These are phyloP conservation scores for Halcyon leucocephala DNA, from an alignment of 2,797 vertebrate species.

Conservation along the genomic window DNA sequence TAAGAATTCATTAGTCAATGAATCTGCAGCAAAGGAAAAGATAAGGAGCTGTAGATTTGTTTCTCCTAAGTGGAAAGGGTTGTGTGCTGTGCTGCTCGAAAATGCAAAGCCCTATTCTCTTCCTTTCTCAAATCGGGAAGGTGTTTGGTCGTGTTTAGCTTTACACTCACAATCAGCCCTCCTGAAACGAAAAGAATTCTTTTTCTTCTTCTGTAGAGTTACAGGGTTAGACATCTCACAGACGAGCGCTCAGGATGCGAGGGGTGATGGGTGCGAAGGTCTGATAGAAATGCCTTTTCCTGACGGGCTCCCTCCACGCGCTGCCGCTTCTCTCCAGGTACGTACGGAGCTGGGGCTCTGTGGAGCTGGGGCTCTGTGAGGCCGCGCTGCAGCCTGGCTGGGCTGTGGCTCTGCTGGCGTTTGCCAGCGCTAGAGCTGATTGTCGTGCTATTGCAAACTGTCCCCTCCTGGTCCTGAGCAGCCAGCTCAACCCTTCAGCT, in stretches of 20 bases:
- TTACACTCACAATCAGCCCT: background rate
- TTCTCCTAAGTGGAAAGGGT: background rate
- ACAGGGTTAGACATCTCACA: background rate
- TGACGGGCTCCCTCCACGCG: accelerated
- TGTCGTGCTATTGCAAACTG: accelerated
- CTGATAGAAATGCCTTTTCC: background rate
- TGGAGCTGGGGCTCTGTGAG: background rate
- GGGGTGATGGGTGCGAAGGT: background rate
- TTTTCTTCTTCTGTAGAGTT: background rate
- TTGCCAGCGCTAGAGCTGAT: background rate
- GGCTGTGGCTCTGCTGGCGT: background rate
- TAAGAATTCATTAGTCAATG: constrained; percentile 18
- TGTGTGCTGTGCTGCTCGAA: background rate
- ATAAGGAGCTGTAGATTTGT: background rate
- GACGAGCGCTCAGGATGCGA: accelerated
- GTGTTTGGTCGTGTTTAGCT: background rate
- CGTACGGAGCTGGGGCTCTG: background rate
- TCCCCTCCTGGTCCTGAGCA: background rate
- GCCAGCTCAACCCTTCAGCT: background rate
- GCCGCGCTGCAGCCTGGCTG: no score
- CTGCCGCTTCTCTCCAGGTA: accelerated
- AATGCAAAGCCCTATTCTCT: background rate
- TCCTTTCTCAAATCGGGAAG: background rate
- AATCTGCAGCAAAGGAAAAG: background rate
- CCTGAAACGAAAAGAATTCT: background rate